phyloP scores from a whole-genome alignment of 1,140 invertebrate genomes.

The Pogonomyrmex californicus region DNA sequence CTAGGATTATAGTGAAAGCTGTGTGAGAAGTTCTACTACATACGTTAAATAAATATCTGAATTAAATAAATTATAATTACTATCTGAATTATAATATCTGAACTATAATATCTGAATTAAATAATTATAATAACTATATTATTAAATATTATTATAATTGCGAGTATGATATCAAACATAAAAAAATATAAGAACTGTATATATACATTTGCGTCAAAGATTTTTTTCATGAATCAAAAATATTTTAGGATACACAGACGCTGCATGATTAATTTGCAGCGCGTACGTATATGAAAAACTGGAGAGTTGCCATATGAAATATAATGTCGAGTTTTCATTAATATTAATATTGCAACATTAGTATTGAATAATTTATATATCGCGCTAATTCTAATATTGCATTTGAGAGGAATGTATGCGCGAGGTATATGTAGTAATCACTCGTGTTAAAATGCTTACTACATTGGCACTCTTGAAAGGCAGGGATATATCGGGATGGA shows the following conservation, averaged over 20 bases:
- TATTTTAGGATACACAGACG: background rate
- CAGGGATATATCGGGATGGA: slow-evolving; percentile 29
- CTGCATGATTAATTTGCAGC: background rate
- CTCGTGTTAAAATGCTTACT: slow-evolving; percentile 58
- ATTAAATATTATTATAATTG: slow-evolving; percentile 12
- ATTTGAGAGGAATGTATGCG: slow-evolving; percentile 1
- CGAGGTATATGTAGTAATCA: background rate
- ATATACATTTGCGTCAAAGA: background rate
- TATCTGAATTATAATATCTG: background rate
- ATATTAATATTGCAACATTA: no score
- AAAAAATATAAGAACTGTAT: slow-evolving; percentile 25
- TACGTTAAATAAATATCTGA: slow-evolving; percentile 1
- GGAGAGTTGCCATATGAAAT: background rate
- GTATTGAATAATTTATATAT: background rate
- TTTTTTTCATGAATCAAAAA: slow-evolving; percentile 3
- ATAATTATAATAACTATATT: background rate
- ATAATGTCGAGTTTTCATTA: background rate
- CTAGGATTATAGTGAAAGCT: background rate
- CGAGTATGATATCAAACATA: slow-evolving; percentile 12
- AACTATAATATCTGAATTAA: background rate
- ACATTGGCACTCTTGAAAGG: slow-evolving; percentile 27
- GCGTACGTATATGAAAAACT: background rate
- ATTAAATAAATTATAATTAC: slow-evolving; percentile 21
- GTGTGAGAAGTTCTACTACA: slow-evolving; percentile 20
- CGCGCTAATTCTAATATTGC: background rate